Base-by-base conservation (phyloP, 1,140 invertebrate species). In the Aphidius ervi region DNA sequence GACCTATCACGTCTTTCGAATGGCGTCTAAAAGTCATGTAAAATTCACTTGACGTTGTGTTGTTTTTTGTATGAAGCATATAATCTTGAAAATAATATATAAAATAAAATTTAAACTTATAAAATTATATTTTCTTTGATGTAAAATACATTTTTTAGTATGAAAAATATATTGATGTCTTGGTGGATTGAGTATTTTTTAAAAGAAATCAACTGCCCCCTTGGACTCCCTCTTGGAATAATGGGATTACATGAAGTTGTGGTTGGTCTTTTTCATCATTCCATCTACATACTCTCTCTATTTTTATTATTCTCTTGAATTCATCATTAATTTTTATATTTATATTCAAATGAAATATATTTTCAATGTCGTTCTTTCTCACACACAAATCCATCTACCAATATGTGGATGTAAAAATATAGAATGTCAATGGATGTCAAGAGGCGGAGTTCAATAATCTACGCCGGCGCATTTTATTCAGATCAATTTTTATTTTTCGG, bases 221-320 rank as follows among this genome's bases (percentile, higher is more conserved):
- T 80, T 80, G 77, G 77, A 76, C 65, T 69, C 69, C 71, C 78
- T 80, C 78, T 79, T 79, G 76, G 75, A 65, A 69, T 75, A 78
- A 73, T 74, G 76, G 78, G 78, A 61, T 59, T 69, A 66, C 73
- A 80, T 74, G 62, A 79, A 70, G 62, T 70, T 61, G 70, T 64
- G 63, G 59, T 54, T 59, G 60, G 16, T 61, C 64, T 40, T 55
- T 41, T 10, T 20, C 20, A 48, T 40, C 46, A 23, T 42, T 20
- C 48, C 16, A 16, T 16, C 16, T 16, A 16, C 16, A 16, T 16
- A 16, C 16, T 16, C 16, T 16, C 16, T 16, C 16, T 16, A 16
- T 16, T 16, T 16, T 16, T 16, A 16, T 16, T 16, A 16, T 16
- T 16, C 16, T 16, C 16, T 16, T 16, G 16, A 16, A 16, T 16